Percentiles rank a stretch among this genome's conserved stretches.
These are phyloP conservation scores for Galaxias olidus DNA, from an alignment of 2,797 vertebrate species.

Conservation along the genomic window DNA sequence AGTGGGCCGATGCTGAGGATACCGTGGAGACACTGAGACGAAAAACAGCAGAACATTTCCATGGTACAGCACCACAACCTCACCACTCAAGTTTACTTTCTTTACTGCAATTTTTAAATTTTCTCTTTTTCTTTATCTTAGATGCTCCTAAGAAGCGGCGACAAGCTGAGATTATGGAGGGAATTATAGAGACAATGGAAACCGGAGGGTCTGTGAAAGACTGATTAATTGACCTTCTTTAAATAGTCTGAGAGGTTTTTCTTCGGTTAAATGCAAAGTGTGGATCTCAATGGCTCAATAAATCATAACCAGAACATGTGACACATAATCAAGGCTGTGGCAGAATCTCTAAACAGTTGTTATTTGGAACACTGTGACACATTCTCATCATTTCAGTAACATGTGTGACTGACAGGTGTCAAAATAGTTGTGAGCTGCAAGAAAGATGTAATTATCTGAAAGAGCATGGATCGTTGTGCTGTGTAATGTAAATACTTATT, in stretches of 20 bases:
- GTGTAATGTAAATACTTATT: background rate
- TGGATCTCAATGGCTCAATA: too few relatives aligned
- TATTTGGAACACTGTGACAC: too few relatives aligned
- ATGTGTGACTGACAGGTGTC: too few relatives aligned
- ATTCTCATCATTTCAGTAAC: too few relatives aligned
- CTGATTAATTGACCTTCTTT: constrained; percentile 28
- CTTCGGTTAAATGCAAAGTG: too few relatives aligned
- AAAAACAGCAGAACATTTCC: constrained; percentile 90
- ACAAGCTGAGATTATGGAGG: constrained; percentile 79
- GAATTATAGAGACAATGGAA: constrained; percentile 87
- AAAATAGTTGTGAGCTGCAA: background rate
- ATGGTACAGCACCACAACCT: constrained; percentile 73
- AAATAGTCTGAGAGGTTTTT: background rate
- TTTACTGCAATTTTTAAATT: background rate
- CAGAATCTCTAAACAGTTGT: too few relatives aligned
- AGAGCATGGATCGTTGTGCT: background rate
- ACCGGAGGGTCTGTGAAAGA: constrained; percentile 60
- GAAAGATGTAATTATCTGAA: background rate
- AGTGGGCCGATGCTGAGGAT: constrained; percentile 93
- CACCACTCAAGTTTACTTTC: background rate
- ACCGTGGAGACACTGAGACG: constrained; percentile 86
- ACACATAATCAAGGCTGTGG: too few relatives aligned
- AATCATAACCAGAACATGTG: too few relatives aligned
- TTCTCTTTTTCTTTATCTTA: constrained; percentile 55
- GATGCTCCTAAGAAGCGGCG: constrained; percentile 80